A percentile compares a stretch with the other conserved stretches of the same genome.
These are phyloP conservation scores for Rhagophthalmus giganteus DNA, from an alignment of 2,888 invertebrate genomes.

Conservation along the genomic window DNA sequence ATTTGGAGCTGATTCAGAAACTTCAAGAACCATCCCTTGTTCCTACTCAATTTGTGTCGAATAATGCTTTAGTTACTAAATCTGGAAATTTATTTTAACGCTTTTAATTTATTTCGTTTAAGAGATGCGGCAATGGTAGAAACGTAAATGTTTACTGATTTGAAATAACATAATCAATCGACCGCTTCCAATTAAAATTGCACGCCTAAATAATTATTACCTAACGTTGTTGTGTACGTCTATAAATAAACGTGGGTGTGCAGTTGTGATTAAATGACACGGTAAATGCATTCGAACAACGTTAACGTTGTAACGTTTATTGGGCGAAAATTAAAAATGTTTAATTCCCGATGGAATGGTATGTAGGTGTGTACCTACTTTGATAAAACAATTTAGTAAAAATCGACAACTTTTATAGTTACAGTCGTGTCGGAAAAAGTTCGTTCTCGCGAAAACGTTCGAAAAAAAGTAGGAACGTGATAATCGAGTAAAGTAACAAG, in stretches of 20 bases:
- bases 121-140: not conserved
- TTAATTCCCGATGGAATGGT: not conserved
- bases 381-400: too few species aligned
- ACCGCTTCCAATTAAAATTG: slow-evolving; percentile 10
- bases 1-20: too few species aligned
- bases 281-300: not conserved
- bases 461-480: too few species aligned
- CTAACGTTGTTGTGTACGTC: not conserved
- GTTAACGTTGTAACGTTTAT: not conserved
- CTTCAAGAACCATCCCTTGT: too few species aligned
- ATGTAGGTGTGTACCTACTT: not conserved
- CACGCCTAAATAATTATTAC: slow-evolving; percentile 14
- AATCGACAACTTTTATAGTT: too few species aligned
- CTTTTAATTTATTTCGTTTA: not conserved
- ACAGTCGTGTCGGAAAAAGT: too few species aligned
- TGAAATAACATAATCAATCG: slow-evolving; percentile 12
- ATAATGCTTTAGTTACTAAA: too few species aligned
- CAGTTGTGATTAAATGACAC: slow-evolving; percentile 1
- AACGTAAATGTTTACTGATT: not conserved
- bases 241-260: not conserved
- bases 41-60: too few species aligned
- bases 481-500: too few species aligned
- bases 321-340: not conserved
- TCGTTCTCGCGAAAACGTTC: too few species aligned
- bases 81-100: not conserved